These are phyloP conservation scores for Ips nitidus DNA, from an alignment of 1,140 invertebrate species.

Conservation along the genomic window DNA sequence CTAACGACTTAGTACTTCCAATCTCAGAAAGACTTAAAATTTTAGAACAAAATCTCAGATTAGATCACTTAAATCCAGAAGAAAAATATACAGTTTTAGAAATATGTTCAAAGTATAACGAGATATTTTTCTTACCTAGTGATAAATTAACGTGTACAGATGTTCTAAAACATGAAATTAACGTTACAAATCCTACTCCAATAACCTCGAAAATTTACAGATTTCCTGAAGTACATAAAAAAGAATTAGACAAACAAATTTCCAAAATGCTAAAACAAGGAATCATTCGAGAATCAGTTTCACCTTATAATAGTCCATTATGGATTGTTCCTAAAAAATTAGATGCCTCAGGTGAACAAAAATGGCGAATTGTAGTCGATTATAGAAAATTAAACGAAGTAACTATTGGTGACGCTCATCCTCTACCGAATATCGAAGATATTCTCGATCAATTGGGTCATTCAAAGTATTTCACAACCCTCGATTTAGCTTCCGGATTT, in stretches of 20 bases:
- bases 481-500: slow-evolving; percentile 57
- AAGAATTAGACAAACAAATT: slow-evolving; percentile 52
- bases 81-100: slow-evolving; percentile 24
- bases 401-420: slow-evolving; percentile 51
- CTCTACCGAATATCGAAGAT: slow-evolving; percentile 57
- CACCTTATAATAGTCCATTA: slow-evolving; percentile 48
- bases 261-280: slow-evolving; percentile 51
- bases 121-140: slow-evolving; percentile 40
- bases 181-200: slow-evolving; percentile 37
- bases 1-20: neutral
- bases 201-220: slow-evolving; percentile 46
- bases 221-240: slow-evolving; percentile 48
- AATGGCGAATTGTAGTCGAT: slow-evolving; percentile 52
- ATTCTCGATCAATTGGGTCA: slow-evolving; percentile 53
- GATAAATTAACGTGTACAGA: slow-evolving; percentile 35
- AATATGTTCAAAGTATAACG: slow-evolving; percentile 38
- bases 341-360: slow-evolving; percentile 49
- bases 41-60: slow-evolving; percentile 25
- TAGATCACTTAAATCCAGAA: slow-evolving; percentile 39
- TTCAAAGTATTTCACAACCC: slow-evolving; percentile 53
- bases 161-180: slow-evolving; percentile 44
- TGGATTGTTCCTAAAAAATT: slow-evolving; percentile 53
- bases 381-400: slow-evolving; percentile 51
- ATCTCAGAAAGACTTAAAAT: slow-evolving; percentile 6
- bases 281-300: slow-evolving; percentile 49